These are phyloP conservation scores for Actias luna DNA, from an alignment of 2,888 invertebrate species.

Conservation along the genomic window DNA sequence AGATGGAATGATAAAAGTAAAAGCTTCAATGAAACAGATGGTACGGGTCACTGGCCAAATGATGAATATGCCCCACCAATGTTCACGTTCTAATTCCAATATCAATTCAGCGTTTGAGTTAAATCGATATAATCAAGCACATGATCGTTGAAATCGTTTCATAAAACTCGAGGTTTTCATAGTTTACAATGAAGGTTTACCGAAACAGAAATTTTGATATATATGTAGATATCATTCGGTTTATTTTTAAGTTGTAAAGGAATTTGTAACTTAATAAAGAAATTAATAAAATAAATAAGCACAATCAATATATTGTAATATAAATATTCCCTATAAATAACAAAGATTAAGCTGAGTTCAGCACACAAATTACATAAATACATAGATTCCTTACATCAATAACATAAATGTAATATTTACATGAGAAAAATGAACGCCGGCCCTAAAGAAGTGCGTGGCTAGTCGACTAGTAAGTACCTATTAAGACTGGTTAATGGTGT, in stretches of 20 bases:
- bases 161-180: conserved; percentile 13
- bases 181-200: neutral
- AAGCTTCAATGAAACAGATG: conserved; percentile 40
- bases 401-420: neutral
- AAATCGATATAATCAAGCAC: conserved; percentile 47
- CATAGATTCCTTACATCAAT: too few species aligned
- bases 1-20: conserved; percentile 24
- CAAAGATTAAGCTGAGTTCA: too few species aligned
- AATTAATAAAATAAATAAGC: too few species aligned
- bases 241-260: too few species aligned
- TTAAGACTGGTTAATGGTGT: conserved; percentile 54
- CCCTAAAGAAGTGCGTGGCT: conserved; percentile 48
- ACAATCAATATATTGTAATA: too few species aligned
- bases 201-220: neutral
- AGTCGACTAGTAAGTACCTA: conserved; percentile 48
- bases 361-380: too few species aligned
- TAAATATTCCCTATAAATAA: too few species aligned
- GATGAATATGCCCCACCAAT: conserved; percentile 34
- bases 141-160: conserved; percentile 37
- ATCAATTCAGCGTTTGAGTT: conserved; percentile 49
- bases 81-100: conserved; percentile 45
- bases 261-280: too few species aligned
- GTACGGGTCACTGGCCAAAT: conserved; percentile 51
- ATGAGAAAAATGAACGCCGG: conserved; percentile 9
- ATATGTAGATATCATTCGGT: too few species aligned